Conservation (phyloP, 2,113 vertebrate genomes). For the Rousettus leschenaultii region DNA sequence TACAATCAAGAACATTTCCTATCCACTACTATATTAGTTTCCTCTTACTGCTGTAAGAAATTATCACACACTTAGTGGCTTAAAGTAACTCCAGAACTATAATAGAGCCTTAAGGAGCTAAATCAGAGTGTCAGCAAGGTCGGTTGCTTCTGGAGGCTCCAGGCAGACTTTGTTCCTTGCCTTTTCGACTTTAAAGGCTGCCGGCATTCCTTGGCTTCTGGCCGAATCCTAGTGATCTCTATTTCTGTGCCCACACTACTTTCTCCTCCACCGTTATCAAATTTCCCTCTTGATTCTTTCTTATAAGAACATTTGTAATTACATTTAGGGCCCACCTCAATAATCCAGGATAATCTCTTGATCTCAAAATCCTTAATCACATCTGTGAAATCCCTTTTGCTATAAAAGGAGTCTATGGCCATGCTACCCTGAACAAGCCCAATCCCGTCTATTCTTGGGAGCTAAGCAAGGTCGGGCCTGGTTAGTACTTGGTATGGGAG, state of each 20-base stretch:
- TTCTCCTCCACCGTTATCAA: background rate
- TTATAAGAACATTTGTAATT: background rate
- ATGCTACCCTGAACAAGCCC: too few species aligned
- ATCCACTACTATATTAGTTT: background rate
- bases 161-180: background rate
- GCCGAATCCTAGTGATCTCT: background rate
- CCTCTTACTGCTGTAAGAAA: background rate
- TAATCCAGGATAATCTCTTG: background rate
- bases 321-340: background rate
- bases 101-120: background rate
- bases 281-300: background rate
- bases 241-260: background rate
- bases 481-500: too few species aligned
- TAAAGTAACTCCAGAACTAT: background rate
- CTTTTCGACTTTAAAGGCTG: background rate
- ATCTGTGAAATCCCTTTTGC: background rate
- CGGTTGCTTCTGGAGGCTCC: background rate
- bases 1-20: background rate
- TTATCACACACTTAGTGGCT: background rate
- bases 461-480: too few species aligned
- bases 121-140: background rate
- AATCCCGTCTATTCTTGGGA: too few species aligned
- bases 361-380: background rate
- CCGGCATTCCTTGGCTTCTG: background rate
- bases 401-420: too few species aligned